These are phyloP conservation scores for Varanus salvator DNA, from an alignment of 2,113 vertebrate genomes.

Conservation along the genomic window DNA sequence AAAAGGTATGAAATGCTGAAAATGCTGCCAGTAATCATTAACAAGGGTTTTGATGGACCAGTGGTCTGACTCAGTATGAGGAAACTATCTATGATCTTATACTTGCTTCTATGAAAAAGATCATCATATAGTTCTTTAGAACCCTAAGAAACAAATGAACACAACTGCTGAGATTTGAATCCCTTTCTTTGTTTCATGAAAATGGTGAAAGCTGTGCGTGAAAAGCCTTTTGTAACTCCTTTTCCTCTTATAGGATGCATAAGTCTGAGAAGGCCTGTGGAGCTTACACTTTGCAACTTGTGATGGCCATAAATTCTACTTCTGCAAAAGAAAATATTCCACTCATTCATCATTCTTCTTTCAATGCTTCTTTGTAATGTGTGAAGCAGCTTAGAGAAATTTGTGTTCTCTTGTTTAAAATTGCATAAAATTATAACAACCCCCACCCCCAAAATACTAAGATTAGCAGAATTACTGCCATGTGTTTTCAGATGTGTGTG, in stretches of 20 bases:
- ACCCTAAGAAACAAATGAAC: no score
- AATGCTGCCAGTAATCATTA: no score
- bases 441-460: slow-evolving; percentile 5
- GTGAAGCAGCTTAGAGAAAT: background rate
- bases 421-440: background rate
- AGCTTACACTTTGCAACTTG: background rate
- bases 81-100: no score
- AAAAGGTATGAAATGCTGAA: no score
- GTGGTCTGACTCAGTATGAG: no score
- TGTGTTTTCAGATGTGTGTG: slow-evolving; percentile 30
- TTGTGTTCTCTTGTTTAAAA: background rate
- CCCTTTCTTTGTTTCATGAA: background rate
- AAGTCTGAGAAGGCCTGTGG: background rate
- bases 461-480: slow-evolving; percentile 43
- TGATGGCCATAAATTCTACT: background rate
- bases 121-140: background rate
- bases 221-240: background rate
- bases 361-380: background rate
- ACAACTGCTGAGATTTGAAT: background rate
- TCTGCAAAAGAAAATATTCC: background rate
- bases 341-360: background rate
- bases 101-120: background rate
- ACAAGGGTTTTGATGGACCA: no score
- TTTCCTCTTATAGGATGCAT: background rate
- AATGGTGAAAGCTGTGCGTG: background rate